phyloP scores from a whole-genome alignment of 1,140 invertebrate genomes.

The Yoshiicerus persimilis region DNA sequence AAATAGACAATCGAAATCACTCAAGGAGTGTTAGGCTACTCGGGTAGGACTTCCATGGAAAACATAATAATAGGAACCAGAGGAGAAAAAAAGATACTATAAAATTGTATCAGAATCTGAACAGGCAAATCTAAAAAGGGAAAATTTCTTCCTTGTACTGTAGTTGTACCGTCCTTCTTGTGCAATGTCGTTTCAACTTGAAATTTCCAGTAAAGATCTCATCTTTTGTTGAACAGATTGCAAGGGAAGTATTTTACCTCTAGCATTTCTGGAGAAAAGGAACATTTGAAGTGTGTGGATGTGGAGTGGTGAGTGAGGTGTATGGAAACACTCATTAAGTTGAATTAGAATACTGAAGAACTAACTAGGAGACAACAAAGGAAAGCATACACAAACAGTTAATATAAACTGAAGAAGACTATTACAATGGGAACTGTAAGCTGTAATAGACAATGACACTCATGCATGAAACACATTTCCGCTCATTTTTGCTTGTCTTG shows the following conservation, averaged over 20 bases:
- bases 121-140: neutral
- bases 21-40: neutral
- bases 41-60: neutral
- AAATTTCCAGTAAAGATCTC: neutral
- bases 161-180: neutral
- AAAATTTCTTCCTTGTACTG: too few species aligned
- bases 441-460: neutral
- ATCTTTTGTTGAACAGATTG: neutral
- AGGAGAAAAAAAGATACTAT: neutral
- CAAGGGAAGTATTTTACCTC: neutral
- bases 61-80: constrained; percentile 3
- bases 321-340: neutral
- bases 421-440: too few species aligned
- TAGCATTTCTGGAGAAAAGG: neutral
- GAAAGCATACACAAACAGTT: neutral
- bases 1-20: neutral
- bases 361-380: neutral
- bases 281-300: neutral
- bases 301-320: neutral
- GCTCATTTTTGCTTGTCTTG: neutral
- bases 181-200: neutral
- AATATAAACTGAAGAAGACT: neutral
- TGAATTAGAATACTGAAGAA: neutral
- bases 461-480: constrained; percentile 4
- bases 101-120: neutral